Evolutionary conservation across 2,888 invertebrate species (phyloP), one percentile per base, ranked within the genome.

Genomic region (Agrochola circellaris): DNA sequence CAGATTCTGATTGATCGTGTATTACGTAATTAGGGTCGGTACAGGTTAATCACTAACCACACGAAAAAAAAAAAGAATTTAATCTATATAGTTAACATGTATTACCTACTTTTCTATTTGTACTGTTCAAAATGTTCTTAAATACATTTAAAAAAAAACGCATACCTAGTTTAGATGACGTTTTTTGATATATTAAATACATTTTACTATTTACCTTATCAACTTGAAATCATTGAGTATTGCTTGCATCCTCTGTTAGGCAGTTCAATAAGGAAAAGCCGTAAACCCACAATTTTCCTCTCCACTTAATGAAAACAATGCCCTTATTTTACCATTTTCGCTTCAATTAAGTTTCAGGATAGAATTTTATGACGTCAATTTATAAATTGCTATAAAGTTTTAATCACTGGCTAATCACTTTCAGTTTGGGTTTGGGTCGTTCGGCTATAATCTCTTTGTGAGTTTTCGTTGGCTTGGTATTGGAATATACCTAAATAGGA

Each of bases 401-500:
- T 48, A 66, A 66, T 66, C 38, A n/a, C 54, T 30, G 26, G 38
- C n/a, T 79, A 61, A 72, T 79, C 20, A 38, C 26, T 71, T 79
- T 73, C 38, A 34, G 79, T 72, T 72, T 54, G 54, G 45, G 61
- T 62, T 72, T 54, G 45, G 54, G 45, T 69, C 30, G 48, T n/a
- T 75, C 6, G n/a, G 20, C 26, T 23, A 26, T 61, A 26, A 77
- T 61, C n/a, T 20, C n/a, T 69, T 56, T 20, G 56, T 42, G 30
- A 64, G 6, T 65, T 65, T 45, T 42, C 15, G 23, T 23, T 26
- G 23, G 48, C 7, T 71, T 45, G n/a, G n/a, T 64, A 64, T 23
- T 42, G 26, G 58, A 23, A 51, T n/a, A 34, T 38, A 7, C n/a
- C 30, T 30, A 38, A 6, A n/a, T 6, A 20, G 15, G 3, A 15